These are phyloP conservation scores for Pipistrellus kuhlii DNA, from an alignment of 2,797 vertebrate genomes.

Conservation along the genomic window DNA sequence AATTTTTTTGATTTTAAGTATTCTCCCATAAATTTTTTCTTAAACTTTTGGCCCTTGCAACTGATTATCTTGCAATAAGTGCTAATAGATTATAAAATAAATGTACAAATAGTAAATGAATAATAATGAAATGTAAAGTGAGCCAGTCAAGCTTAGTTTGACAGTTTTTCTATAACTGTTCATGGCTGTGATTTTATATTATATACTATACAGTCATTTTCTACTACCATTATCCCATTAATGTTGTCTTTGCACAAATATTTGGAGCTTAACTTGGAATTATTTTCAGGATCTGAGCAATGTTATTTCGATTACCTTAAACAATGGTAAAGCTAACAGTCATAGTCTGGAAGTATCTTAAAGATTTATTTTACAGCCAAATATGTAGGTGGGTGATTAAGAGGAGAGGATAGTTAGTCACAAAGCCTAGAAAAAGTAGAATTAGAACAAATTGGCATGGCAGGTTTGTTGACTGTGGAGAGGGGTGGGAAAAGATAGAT, in stretches of 20 bases:
- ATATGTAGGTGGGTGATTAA: slow-evolving; percentile 16
- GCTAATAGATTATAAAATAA: slow-evolving; percentile 50
- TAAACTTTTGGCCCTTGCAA: slow-evolving; percentile 13
- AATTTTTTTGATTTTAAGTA: slow-evolving; percentile 61
- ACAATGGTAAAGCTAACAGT: slow-evolving; percentile 49
- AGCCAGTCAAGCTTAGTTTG: not conserved
- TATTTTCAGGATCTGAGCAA: slow-evolving; percentile 12
- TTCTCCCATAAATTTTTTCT: slow-evolving; percentile 57
- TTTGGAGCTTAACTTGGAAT: slow-evolving; percentile 55
- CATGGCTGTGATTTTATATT: not conserved
- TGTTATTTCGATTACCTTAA: slow-evolving; percentile 45
- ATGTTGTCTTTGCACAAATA: slow-evolving; percentile 44
- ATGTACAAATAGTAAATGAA: not conserved
- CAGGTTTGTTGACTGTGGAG: not conserved
- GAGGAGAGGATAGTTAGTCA: not conserved
- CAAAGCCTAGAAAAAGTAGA: slow-evolving; percentile 32
- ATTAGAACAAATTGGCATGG: not conserved
- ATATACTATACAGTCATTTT: slow-evolving; percentile 29
- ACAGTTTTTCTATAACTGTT: slow-evolving; percentile 27
- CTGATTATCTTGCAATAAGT: slow-evolving; percentile 19
- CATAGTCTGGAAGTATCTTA: not conserved
- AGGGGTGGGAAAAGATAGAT: not conserved
- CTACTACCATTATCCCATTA: not conserved
- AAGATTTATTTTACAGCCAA: slow-evolving; percentile 41
- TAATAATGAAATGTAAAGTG: slow-evolving; percentile 48